Evolutionary conservation across 2,888 invertebrate species (phyloP), one percentile per base, ranked within the genome.

Genomic region (Drosophila recens): DNA sequence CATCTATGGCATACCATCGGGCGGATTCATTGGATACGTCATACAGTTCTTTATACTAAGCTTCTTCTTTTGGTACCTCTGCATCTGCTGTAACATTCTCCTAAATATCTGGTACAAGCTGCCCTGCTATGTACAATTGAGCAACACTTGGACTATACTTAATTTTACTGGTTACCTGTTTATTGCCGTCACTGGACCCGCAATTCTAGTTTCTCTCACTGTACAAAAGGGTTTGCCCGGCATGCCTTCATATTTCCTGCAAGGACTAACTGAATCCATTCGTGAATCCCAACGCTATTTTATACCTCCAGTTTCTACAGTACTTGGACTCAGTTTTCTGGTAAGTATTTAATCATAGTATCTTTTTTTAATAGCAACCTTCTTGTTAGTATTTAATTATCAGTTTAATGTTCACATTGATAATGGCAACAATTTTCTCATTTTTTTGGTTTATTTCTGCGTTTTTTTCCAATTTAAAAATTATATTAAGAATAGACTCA

Each of bases 201-300:
- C 91, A 10, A 72, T 90, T 33, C 67, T 93, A 17, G 93, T 93
- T 4, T 66, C 90, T 9, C 53, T 91, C 15, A 92, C 93, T 0
- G 79, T 89, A 9, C 84, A 90, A 66, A 92, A 92, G 54, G 91
- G 92, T 3, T 65, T 93, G 3, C 90, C 89, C 0, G 93, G 93
- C 48, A 92, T 92, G 91, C 92, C 93, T 1, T 92, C 92, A 2
- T 93, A 93, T 65, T 93, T 93, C 63, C 87, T 90, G 51, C 92
- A 92, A 67, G 93, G 91, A 5, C 82, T 91, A 20, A 92, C 91
- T 3, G 91, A 92, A 82, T 92, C 92, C 1, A 90, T 92, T 53
- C 89, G 92, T 8, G 90, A 91, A 76, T 92, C 92, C 6, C 93
- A 93, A 69, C 84, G 91, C 5, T 93, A 92, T 67, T 93, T 93